Evolutionary conservation across 2,797 vertebrate genomes (phyloP).

Genomic region (Mareca strepera): DNA sequence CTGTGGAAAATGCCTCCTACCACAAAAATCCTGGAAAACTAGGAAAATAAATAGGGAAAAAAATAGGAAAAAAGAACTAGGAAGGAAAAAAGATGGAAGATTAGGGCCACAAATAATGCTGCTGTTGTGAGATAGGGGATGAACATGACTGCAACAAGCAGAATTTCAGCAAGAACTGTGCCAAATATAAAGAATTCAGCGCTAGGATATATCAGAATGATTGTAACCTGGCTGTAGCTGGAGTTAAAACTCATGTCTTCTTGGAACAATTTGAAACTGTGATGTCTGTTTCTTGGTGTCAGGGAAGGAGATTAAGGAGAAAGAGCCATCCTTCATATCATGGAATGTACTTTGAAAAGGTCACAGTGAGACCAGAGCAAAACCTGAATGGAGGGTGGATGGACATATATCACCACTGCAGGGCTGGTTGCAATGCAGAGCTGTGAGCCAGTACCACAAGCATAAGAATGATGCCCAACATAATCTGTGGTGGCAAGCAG

Average conservation of each 20-base stretch:
- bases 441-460: background rate
- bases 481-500: background rate
- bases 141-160: background rate
- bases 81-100: background rate
- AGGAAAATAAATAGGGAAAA: too few relatives aligned
- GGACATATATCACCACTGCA: background rate
- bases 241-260: background rate
- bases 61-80: too few relatives aligned
- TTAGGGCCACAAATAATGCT: background rate
- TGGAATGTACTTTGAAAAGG: slow-evolving; percentile 36
- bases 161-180: background rate
- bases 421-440: background rate
- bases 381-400: background rate
- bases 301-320: slow-evolving; percentile 13
- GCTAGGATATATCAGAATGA: background rate
- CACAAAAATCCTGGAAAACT: too few relatives aligned
- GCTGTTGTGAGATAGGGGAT: background rate
- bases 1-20: background rate
- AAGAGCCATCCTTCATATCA: slow-evolving; percentile 17
- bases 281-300: slow-evolving; percentile 4
- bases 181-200: background rate
- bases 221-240: background rate
- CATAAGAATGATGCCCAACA: background rate
- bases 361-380: slow-evolving; percentile 15
- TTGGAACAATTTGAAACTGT: background rate